These are phyloP conservation scores for Ptilonorhynchus violaceus DNA, from an alignment of 2,113 vertebrate species.

Conservation along the genomic window DNA sequence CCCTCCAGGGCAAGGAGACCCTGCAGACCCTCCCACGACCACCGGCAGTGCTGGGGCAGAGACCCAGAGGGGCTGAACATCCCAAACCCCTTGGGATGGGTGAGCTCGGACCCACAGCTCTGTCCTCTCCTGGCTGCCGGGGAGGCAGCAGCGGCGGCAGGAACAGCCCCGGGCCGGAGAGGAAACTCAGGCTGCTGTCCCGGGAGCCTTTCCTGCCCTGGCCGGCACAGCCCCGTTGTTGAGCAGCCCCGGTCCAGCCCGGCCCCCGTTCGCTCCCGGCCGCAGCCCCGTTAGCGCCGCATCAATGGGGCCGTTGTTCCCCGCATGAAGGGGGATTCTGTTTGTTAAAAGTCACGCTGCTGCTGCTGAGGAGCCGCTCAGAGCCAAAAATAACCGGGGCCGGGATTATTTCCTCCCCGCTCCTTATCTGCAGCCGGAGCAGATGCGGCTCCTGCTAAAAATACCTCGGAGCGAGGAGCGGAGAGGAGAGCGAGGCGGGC, in stretches of 20 bases:
- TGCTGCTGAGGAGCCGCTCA: not conserved
- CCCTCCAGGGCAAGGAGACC: not conserved
- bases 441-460: constrained; percentile 24
- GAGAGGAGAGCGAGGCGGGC: not conserved
- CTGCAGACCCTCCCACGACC: not conserved
- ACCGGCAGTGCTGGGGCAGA: not conserved
- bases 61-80: not conserved
- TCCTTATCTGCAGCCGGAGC: constrained; percentile 34
- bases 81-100: not conserved
- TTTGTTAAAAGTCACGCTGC: constrained; percentile 38
- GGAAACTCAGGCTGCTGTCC: not conserved
- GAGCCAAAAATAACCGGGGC: constrained; percentile 4
- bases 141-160: accelerated
- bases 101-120: not conserved
- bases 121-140: not conserved
- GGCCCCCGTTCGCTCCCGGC: not conserved
- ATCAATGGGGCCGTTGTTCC: constrained; percentile 40
- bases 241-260: not conserved
- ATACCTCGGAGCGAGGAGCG: not conserved
- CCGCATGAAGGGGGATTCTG: constrained; percentile 39
- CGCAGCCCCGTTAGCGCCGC: not conserved
- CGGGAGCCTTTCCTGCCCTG: not conserved
- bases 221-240: constrained; percentile 22
- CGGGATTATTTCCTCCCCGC: not conserved
- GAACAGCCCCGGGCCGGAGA: not conserved